Evolutionary conservation across 2,888 invertebrate species (phyloP), one percentile per base, ranked within the genome.

Genomic region (Netelia melanura): DNA sequence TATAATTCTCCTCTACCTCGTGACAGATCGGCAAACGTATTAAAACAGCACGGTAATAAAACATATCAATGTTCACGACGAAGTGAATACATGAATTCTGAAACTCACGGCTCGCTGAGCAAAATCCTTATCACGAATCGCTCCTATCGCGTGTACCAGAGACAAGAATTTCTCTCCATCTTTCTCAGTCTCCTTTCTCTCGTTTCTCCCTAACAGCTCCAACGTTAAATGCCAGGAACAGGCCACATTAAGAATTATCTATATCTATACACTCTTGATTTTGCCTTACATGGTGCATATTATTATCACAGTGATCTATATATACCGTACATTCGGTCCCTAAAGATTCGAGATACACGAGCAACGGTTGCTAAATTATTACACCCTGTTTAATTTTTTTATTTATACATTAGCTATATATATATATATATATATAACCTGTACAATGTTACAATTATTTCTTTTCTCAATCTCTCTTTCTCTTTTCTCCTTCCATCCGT

Each of bases 81-180:
- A 61, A 58, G 58, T 21, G 70, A 68, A 80, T 54, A 83, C 71
- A 76, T 23, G 80, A 71, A 76, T 80, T 76, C 71, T 70, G 65
- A 71, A 23, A 65, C 76, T 80, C 84, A 84, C 76, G 84, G 58
- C 52, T 80, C 43, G 84, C 21, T 52, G 84, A 80, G 71, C 84
- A 76, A 76, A 76, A 64, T 38, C 76, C 76, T 84, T 80, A 84
- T 84, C 84, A 62, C 25, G 17, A 56, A 68, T 58, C 43, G 64
- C 14, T 58, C 30, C 75, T 48, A 80, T 75, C 79, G 75, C 54
- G 79, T 80, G 23, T 44, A 71, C 75, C 10, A 11, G 11, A 48
- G 79, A 76, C 84, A 76, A 84, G 21, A 75, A 68, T 74, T 77
- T 58, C 56, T 3, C 43, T 43, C 25, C 72, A 30, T 62, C 23